phyloP scores from a whole-genome alignment of 2,888 invertebrate genomes.

The Griposia aprilina region DNA sequence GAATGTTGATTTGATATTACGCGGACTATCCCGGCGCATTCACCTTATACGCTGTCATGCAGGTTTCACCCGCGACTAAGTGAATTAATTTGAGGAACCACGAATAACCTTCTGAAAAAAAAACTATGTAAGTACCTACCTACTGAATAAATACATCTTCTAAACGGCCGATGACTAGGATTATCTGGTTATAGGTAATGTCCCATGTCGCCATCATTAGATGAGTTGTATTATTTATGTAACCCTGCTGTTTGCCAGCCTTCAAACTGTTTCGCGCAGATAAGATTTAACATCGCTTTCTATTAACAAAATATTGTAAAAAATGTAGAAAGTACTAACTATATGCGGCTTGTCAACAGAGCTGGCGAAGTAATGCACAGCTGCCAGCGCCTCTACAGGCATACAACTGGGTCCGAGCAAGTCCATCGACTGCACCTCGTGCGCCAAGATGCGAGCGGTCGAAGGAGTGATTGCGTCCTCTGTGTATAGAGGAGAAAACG shows the following conservation, averaged over 20 bases:
- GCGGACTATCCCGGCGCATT: too few species aligned
- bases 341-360: slow-evolving; percentile 69
- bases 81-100: background rate
- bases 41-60: background rate
- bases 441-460: slow-evolving; percentile 73
- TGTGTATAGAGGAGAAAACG: slow-evolving; percentile 59
- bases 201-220: background rate
- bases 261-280: background rate
- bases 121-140: background rate
- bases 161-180: background rate
- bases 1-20: background rate
- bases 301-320: background rate
- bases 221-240: background rate
- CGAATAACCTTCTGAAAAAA: background rate
- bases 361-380: slow-evolving; percentile 83
- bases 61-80: background rate
- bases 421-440: slow-evolving; percentile 72
- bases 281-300: background rate
- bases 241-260: background rate
- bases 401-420: slow-evolving; percentile 73
- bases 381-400: slow-evolving; percentile 80
- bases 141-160: background rate
- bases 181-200: background rate
- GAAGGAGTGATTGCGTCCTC: slow-evolving; percentile 81
- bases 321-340: slow-evolving; percentile 25